Conservation (phyloP, 2,113 vertebrate species). For the Cryptomyrus ogoouensis region DNA sequence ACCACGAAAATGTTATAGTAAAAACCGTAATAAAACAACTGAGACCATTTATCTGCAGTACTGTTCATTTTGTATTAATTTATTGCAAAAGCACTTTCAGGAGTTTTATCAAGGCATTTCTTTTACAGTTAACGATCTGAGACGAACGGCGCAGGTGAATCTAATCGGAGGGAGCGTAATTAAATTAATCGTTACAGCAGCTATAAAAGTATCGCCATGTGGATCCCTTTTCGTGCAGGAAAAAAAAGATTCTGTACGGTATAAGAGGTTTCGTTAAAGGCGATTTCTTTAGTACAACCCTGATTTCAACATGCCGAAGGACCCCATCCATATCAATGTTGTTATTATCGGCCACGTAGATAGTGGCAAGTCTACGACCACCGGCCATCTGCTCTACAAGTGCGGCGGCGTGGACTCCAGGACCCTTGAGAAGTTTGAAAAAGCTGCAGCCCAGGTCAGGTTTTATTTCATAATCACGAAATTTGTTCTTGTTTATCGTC, state of each 20-base stretch:
- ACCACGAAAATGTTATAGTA: neutral
- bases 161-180: neutral
- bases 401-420: conserved; percentile 65
- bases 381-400: conserved; percentile 66
- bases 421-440: conserved; percentile 68
- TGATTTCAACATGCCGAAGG: conserved; percentile 42
- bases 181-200: neutral
- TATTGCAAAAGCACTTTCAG: neutral
- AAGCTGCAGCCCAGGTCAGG: conserved; percentile 56
- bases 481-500: neutral
- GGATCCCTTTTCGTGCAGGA: neutral
- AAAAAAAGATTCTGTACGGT: neutral
- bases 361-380: conserved; percentile 70
- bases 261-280: neutral
- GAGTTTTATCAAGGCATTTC: neutral
- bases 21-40: neutral
- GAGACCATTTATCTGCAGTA: neutral
- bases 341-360: conserved; percentile 71
- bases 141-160: neutral
- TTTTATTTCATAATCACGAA: neutral
- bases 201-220: neutral
- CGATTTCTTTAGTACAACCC: neutral
- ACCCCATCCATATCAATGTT: conserved; percentile 64
- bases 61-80: neutral
- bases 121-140: neutral